Percentiles rank a stretch among this genome's conserved stretches.
phyloP scores from a whole-genome alignment of 2,888 invertebrate species.

The Eubasilissa splendida region DNA sequence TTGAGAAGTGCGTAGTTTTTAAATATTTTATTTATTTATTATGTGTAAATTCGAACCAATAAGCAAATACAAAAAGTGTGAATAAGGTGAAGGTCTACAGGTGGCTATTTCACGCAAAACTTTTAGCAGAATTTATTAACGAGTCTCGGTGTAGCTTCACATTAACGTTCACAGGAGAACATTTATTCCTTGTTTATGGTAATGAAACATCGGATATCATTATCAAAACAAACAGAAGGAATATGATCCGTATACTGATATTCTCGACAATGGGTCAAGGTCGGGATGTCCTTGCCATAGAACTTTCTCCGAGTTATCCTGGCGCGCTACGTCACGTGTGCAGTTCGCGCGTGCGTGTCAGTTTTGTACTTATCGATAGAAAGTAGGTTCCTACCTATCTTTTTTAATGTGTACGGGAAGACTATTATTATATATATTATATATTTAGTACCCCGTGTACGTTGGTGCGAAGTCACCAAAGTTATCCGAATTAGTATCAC shows the following conservation, averaged over 20 bases:
- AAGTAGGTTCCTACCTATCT: background rate
- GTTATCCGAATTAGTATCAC: no score
- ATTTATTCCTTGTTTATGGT: background rate
- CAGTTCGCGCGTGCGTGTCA: background rate
- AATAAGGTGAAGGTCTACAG: no score
- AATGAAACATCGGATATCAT: background rate
- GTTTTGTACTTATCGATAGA: background rate
- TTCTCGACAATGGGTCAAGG: conserved; percentile 1
- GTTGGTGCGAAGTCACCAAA: no score
- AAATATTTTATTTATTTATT: no score
- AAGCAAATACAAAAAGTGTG: no score
- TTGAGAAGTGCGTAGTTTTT: no score
- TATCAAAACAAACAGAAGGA: conserved; percentile 14
- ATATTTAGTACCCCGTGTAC: no score
- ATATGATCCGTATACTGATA: background rate
- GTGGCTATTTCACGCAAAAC: no score
- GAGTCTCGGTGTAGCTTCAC: background rate
- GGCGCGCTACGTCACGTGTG: background rate
- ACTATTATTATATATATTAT: no score
- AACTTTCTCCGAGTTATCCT: conserved; percentile 5
- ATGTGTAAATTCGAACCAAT: no score
- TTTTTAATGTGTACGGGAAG: background rate
- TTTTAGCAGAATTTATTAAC: no score
- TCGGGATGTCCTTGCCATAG: conserved; percentile 14
- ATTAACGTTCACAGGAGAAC: background rate